Conservation (phyloP, 1,140 invertebrate genomes). For the Drosophila pectinifera region DNA sequence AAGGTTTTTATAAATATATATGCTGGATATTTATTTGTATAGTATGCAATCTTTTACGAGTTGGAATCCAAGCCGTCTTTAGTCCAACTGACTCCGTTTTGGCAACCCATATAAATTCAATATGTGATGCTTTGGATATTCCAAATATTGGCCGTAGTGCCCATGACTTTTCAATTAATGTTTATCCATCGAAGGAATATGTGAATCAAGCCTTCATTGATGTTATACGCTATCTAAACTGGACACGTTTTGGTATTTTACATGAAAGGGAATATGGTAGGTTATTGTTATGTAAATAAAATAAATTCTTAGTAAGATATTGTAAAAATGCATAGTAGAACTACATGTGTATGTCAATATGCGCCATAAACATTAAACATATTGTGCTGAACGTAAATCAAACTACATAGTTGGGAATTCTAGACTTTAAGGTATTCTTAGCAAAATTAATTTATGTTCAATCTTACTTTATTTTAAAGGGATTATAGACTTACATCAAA, state of each 20-base stretch:
- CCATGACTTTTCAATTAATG: slow-evolving; percentile 93
- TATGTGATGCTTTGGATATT: slow-evolving; percentile 90
- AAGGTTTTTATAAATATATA: background rate
- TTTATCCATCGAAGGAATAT: slow-evolving; percentile 93
- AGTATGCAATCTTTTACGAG: slow-evolving; percentile 94
- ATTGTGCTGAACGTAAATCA: too few species aligned
- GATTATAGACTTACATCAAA: slow-evolving; percentile 67
- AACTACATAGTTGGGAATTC: too few species aligned
- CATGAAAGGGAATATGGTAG: slow-evolving; percentile 88
- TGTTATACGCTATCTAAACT: slow-evolving; percentile 94
- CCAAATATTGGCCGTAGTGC: slow-evolving; percentile 74
- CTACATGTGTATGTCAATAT: too few species aligned
- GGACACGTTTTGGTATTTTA: slow-evolving; percentile 96
- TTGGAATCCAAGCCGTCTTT: slow-evolving; percentile 94
- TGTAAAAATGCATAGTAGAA: too few species aligned
- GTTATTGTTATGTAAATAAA: background rate
- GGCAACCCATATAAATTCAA: slow-evolving; percentile 94
- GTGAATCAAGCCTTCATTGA: slow-evolving; percentile 94
- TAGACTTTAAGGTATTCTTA: too few species aligned
- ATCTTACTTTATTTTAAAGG: slow-evolving; percentile 35
- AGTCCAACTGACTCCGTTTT: slow-evolving; percentile 93
- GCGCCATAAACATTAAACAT: too few species aligned
- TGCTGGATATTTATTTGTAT: too few species aligned
- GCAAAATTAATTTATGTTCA: too few species aligned
- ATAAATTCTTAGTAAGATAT: background rate